Base-by-base conservation (phyloP, 2,797 vertebrate genomes). In the Spheniscus humboldti region DNA sequence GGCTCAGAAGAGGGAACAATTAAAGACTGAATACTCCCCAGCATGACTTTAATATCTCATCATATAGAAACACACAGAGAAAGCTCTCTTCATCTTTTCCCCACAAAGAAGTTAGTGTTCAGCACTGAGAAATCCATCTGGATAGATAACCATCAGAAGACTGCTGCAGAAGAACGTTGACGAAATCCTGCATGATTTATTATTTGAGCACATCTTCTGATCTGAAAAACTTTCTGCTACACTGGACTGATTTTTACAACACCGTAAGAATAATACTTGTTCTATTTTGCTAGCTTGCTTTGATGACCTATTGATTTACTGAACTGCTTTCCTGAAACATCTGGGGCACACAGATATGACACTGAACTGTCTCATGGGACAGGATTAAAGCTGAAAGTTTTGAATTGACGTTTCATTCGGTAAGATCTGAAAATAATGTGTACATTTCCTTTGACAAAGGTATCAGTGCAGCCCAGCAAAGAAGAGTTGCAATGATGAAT, bases 301-400 rank as follows among this genome's bases (percentile, higher is more conserved):
- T 92, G 83, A 94, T 92, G 88, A 92, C 88, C 92, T 97, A 94
- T 94, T 86, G 78, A 96, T 96, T 93, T 90, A 81, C n/a, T 86
- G 75, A 84, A 30, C 57, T 88, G 88, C 27, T 64, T 87, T 86
- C 37, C 87, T 82, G 74, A 86, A 96, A 74, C 67, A 86, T 88
- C 87, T 93, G 93, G 53, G 86, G 74, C 93, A 88, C 17, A 3
- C 20, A 95, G 93, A 97, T 94, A 92, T 8, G 63, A 75, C 62
- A 64, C 47, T 14, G 30, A 96, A 84, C 71, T 80, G 76, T 85
- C 85, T 92, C 41, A 55, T 20, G 48, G 77, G 73, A 95, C 37
- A 69, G 90, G 92, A 96, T 96, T 97, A 96, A 94, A 96, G 94
- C 68, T 64, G 67, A 83, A 94, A 83, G 24, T 73, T 96, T 93